Evolutionary conservation across 2,113 vertebrate genomes (phyloP).

Genomic region (Phylloscopus whistleri): DNA sequence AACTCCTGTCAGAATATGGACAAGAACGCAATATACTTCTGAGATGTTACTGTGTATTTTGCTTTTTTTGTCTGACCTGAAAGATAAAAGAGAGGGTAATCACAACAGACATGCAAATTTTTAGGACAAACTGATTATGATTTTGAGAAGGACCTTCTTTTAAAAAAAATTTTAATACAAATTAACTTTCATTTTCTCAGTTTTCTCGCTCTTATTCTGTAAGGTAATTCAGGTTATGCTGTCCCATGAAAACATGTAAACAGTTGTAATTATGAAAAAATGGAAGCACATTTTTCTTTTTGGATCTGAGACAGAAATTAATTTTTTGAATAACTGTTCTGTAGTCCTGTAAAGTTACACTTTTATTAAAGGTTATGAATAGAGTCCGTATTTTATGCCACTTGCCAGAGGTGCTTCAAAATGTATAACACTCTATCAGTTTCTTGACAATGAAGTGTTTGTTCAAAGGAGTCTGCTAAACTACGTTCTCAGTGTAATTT

Average conservation of each 20-base stretch:
- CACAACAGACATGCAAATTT: neutral
- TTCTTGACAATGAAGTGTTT: neutral
- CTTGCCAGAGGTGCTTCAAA: neutral
- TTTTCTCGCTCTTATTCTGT: neutral
- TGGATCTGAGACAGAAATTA: neutral
- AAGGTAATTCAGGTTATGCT: neutral
- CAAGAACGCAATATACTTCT: neutral
- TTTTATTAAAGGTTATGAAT: neutral
- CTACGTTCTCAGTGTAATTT: neutral
- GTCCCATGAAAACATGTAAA: neutral
- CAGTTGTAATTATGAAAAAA: neutral
- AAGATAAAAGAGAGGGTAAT: neutral
- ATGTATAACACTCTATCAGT: neutral
- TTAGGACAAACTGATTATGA: neutral
- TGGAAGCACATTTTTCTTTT: neutral
- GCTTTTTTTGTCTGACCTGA: neutral
- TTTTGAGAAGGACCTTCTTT: neutral
- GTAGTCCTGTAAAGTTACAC: neutral
- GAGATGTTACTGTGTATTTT: neutral
- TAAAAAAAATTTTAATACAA: neutral
- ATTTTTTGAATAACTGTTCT: neutral
- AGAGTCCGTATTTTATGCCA: neutral
- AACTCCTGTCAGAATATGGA: neutral
- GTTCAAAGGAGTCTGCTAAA: neutral
- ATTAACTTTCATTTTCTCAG: neutral